phyloP scores from a whole-genome alignment of 2,113 vertebrate genomes.

The Indicator indicator region DNA sequence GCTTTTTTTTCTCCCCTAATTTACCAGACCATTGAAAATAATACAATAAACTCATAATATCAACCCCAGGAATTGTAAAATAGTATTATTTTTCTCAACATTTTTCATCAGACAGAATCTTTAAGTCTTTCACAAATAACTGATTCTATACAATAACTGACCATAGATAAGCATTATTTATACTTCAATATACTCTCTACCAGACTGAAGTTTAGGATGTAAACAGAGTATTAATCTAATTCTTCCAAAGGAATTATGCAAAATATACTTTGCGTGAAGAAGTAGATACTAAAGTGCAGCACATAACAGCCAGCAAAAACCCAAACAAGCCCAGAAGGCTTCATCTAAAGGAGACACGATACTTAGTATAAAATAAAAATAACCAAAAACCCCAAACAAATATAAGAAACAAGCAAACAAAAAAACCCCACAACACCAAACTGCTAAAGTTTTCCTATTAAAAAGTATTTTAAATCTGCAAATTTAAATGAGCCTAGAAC shows the following conservation, averaged over 20 bases:
- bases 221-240: not conserved
- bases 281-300: not conserved
- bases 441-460: not conserved
- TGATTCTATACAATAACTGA: not conserved
- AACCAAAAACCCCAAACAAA: too few species aligned
- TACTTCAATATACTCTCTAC: not conserved
- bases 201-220: not conserved
- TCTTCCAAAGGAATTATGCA: not conserved
- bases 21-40: not conserved
- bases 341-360: fast-evolving
- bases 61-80: not conserved
- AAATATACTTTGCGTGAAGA: not conserved
- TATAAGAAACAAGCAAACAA: too few species aligned
- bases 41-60: not conserved
- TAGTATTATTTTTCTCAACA: not conserved
- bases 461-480: not conserved
- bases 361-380: not conserved
- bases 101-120: not conserved
- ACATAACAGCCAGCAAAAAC: not conserved
- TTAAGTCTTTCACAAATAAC: not conserved
- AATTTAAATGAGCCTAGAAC: not conserved
- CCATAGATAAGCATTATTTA: fast-evolving
- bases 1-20: not conserved
- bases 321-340: not conserved
- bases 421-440: too few species aligned